Base-by-base conservation (phyloP, 2,113 vertebrate species). In the Lota lota region DNA sequence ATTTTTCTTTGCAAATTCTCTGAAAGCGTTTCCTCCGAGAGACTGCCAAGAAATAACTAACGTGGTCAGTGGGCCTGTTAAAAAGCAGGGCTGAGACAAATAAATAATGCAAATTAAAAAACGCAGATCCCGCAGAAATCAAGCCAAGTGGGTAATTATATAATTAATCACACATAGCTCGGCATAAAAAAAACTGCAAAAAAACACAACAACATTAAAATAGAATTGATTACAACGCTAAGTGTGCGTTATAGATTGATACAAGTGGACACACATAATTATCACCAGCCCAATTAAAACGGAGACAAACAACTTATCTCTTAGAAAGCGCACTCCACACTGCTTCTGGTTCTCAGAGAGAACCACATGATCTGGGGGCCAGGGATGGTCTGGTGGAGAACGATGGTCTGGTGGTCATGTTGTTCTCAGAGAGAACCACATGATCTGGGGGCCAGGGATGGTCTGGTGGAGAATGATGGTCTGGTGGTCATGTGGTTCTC, bases 211-310 rank as follows among this genome's bases (percentile, higher is more conserved):
- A 74, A 76, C 75, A 72, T 64, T 66, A 71, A 80, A 88, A 85
- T 63, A 78, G 28, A 84, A 87, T 77, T 82, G 78, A 89, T 81
- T 84, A 73, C 71, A 54, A 64, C 78, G 75, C 73, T 67, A 68
- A 82, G 66, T 72, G 75, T 79, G 64, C 72, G 64, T 86, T 83
- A 87, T 79, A 81, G 75, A 87, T 86, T 86, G 70, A 76, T 85
- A 80, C 75, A 83, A 76, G 82, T 85, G 80, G 85, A 83, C 70
- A 75, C 58, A 73, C 65, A 79, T 78, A 85, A 88, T 89, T 85
- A 90, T 81, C 76, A 83, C 63, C 73, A 77, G 60, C 60, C 69
- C 72, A 85, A 88, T 86, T 85, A 87, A 78, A 84, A 59, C 19
- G 10, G 10, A 59, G 57, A 21, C 57, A 20, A 20, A 59, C 57